Conservation (phyloP, 2,797 vertebrate species). For the Crax fasciolata region DNA sequence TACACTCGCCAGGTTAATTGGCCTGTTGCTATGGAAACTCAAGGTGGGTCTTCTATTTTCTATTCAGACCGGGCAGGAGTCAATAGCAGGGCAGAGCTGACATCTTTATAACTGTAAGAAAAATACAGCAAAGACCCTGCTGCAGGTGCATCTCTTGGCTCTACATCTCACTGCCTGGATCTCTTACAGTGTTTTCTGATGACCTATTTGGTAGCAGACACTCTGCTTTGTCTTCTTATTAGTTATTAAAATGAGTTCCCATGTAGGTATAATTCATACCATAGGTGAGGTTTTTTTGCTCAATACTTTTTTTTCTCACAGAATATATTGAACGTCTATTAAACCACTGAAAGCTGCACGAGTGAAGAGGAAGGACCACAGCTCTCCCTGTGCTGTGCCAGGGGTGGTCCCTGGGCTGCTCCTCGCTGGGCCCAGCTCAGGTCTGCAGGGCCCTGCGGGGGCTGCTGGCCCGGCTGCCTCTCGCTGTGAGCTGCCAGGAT, state of each 20-base stretch:
- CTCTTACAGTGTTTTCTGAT: neutral
- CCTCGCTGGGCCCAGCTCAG: neutral
- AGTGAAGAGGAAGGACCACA: neutral
- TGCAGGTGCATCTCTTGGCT: neutral
- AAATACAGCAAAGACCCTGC: neutral
- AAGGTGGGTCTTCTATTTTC: neutral
- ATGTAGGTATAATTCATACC: neutral
- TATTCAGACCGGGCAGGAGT: neutral
- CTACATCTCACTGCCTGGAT: neutral
- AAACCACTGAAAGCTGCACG: neutral
- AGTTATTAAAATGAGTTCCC: neutral
- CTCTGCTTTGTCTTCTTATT: neutral
- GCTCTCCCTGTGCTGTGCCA: neutral
- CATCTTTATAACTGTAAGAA: neutral
- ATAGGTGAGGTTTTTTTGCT: neutral
- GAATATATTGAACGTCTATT: neutral
- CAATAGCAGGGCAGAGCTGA: neutral
- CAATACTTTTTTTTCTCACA: neutral
- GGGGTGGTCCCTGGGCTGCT: fast-evolving
- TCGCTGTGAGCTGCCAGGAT: too few species aligned
- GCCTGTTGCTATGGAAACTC: neutral
- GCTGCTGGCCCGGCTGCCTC: too few species aligned
- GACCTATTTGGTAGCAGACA: neutral
- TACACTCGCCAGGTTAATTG: neutral
- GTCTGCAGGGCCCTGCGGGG: too few species aligned